Percentiles rank a stretch among this genome's conserved stretches.
Conservation (phyloP, 2,113 vertebrate genomes). For the Cervus canadensis region DNA sequence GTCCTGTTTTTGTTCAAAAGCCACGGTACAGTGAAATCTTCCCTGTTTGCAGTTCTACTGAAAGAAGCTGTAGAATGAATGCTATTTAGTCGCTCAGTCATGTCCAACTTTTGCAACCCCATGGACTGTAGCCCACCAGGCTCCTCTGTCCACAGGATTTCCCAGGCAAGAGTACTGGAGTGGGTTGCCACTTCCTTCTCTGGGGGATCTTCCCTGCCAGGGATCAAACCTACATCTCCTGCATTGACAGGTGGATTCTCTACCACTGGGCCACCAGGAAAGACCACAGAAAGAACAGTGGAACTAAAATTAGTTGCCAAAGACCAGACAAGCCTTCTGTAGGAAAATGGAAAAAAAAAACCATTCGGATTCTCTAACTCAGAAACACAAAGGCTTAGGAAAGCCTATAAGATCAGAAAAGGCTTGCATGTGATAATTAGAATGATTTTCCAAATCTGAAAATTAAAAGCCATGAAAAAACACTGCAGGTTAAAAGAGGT, state of each 20-base stretch:
- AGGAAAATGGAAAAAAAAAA: background rate
- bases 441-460: conserved; percentile 24
- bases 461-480: conserved; percentile 35
- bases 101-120: background rate
- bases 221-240: background rate
- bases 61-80: background rate
- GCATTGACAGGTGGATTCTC: background rate
- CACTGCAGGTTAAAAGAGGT: background rate
- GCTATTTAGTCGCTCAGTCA: background rate
- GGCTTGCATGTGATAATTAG: background rate
- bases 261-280: background rate
- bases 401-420: background rate
- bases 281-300: background rate
- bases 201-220: background rate
- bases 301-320: background rate
- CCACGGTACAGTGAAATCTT: background rate
- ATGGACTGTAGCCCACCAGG: background rate
- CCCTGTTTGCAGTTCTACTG: background rate
- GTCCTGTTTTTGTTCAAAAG: background rate
- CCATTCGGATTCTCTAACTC: background rate
- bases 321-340: background rate
- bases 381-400: background rate
- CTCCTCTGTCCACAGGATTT: background rate
- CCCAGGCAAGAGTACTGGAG: background rate
- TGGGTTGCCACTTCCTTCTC: background rate